A percentile compares a stretch with the other conserved stretches of the same genome.
Evolutionary conservation across 2,888 invertebrate species (phyloP).

Genomic region (Epicampocera succincta): DNA sequence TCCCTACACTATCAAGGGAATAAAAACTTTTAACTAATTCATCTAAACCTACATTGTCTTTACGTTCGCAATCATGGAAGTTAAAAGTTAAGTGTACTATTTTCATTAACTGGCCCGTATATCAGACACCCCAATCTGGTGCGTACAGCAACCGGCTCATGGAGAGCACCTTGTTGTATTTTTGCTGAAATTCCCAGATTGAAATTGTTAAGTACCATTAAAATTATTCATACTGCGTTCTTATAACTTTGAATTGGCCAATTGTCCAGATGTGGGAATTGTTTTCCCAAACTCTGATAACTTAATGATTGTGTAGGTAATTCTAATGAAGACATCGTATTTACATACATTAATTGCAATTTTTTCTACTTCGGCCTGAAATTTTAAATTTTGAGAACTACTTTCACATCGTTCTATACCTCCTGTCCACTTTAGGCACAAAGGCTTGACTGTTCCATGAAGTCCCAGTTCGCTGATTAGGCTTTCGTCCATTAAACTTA

Average conservation of each 20-base stretch:
- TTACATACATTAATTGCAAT: neutral
- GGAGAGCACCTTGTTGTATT: conserved; percentile 10
- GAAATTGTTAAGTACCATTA: conserved; percentile 34
- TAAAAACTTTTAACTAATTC: conserved; percentile 25
- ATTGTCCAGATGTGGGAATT: conserved; percentile 5
- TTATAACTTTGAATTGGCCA: conserved; percentile 20
- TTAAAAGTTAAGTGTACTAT: neutral
- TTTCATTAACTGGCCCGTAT: conserved; percentile 22
- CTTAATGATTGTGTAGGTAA: conserved; percentile 22
- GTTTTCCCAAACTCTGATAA: conserved; percentile 9
- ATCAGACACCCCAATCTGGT: conserved; percentile 37
- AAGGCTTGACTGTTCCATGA: neutral
- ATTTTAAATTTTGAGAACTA: conserved; percentile 5
- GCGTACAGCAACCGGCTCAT: conserved; percentile 33
- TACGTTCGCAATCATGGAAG: conserved; percentile 20
- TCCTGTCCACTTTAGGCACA: conserved; percentile 18
- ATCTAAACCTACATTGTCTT: neutral
- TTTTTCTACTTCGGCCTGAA: conserved; percentile 9
- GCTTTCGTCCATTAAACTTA: conserved; percentile 30
- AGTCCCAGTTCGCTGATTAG: conserved; percentile 12
- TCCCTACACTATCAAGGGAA: conserved; percentile 26
- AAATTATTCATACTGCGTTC: conserved; percentile 24
- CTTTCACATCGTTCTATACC: conserved; percentile 22
- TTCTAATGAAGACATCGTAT: neutral
- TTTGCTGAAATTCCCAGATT: conserved; percentile 24